Conservation (phyloP, 2,113 vertebrate species). For the Hydropotes inermis region DNA sequence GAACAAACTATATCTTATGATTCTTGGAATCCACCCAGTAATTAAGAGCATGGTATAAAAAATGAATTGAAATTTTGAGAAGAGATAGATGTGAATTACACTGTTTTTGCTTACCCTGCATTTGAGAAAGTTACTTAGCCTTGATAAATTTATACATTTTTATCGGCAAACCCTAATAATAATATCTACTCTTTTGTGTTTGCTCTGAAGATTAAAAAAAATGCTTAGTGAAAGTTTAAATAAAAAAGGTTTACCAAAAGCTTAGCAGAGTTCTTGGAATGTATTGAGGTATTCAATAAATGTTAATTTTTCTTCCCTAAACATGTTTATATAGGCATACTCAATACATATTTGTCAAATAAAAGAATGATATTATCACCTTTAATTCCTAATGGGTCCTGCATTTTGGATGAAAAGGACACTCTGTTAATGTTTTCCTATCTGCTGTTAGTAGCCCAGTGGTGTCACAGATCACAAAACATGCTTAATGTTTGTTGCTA, state of each 20-base stretch:
- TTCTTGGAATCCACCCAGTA: not conserved
- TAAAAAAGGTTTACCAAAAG: not conserved
- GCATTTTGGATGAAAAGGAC: slow-evolving; percentile 47
- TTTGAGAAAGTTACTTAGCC: not conserved
- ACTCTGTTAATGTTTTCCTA: not conserved
- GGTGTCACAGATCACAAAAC: slow-evolving; percentile 60
- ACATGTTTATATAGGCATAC: not conserved
- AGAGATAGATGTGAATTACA: not conserved
- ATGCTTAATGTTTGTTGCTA: slow-evolving; percentile 71
- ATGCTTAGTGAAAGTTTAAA: not conserved
- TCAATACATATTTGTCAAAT: slow-evolving; percentile 39
- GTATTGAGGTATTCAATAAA: not conserved
- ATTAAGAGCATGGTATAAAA: not conserved
- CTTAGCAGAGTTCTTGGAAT: not conserved
- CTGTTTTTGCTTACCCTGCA: not conserved
- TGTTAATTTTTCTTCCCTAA: not conserved
- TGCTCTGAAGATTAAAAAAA: not conserved
- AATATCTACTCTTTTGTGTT: not conserved
- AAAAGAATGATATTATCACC: slow-evolving; percentile 31
- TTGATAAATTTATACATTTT: not conserved
- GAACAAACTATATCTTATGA: not conserved
- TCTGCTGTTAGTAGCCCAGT: not conserved
- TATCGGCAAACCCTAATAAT: not conserved
- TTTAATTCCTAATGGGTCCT: slow-evolving; percentile 36
- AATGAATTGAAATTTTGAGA: not conserved